phyloP scores from a whole-genome alignment of 2,113 vertebrate genomes.

The Oreocharis arfaki region DNA sequence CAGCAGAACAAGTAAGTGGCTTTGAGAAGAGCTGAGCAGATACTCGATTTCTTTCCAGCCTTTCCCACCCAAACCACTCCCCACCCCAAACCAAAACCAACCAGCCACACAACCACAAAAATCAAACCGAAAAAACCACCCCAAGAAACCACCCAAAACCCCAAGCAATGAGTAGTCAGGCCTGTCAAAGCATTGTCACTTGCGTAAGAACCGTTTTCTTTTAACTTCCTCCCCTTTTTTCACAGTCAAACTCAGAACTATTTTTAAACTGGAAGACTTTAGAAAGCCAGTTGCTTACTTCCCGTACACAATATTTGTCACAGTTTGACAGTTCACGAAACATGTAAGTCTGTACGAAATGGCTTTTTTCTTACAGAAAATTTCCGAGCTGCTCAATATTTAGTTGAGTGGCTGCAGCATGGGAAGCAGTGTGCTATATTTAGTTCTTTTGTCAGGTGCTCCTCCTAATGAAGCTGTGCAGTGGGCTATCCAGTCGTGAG shows the following conservation, averaged over 20 bases:
- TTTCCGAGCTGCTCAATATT: background rate
- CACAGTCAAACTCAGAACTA: background rate
- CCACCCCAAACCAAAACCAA: background rate
- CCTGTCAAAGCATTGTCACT: background rate
- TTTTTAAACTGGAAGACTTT: background rate
- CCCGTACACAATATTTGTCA: background rate
- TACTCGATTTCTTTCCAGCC: background rate
- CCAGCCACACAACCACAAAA: background rate
- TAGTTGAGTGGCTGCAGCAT: background rate
- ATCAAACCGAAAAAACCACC: background rate
- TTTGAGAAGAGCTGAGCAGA: background rate
- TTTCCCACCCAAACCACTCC: rapidly evolving
- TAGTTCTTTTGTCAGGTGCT: background rate
- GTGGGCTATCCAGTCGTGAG: background rate
- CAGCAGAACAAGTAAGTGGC: background rate
- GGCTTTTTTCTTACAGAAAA: background rate
- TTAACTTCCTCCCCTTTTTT: background rate
- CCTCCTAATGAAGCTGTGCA: background rate
- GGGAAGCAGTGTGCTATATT: background rate
- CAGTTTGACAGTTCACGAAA: background rate
- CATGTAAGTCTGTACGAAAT: background rate
- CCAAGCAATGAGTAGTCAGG: background rate
- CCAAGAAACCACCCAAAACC: background rate
- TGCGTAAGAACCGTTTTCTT: background rate
- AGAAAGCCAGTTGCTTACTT: background rate